Evolutionary conservation across 2,797 vertebrate genomes (phyloP), one percentile per base, ranked within the genome.

Genomic region (Notolabrus celidotus): DNA sequence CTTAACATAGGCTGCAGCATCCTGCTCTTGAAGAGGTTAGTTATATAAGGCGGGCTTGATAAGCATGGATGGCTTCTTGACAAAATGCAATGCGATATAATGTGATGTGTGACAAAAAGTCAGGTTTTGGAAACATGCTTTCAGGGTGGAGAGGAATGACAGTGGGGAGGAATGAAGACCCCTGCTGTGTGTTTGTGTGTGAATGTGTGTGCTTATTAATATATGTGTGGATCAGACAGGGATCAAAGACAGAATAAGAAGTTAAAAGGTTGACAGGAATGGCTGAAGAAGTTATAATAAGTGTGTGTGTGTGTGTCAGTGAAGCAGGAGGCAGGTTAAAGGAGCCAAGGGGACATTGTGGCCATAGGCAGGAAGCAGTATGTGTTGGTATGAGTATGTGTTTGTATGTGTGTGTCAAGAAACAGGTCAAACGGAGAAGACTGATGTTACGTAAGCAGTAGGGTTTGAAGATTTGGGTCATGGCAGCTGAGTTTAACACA

Each of bases 21-120:
- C 31, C 68, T 67, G 62, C 38, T 76, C 31, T 59, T 71, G 65
- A 80, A 41, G 71, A 68, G 62, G 75, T 75, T 77, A 63, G 80
- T 89, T 88, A 88, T 39, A 68, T 89, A 90, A 91, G 75, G 52
- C 16, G 0, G 33, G 25, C 60, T 75, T 60, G 66, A 82, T 81
- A 82, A 84, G 83, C 85, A 80, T 79, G 86, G 82, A 29, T 86
- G 86, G 88, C 43, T 85, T 83, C 71, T 74, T 86, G 80, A 88
- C 69, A 65, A 83, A 86, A 89, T 90, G 69, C 70, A 87, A 90
- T 84, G 77, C 85, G 83, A 88, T 89, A 80, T 85, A 88, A 88
- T 87, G 83, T 85, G 85, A 84, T 82, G 80, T 89, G 83, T 86
- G 90, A 88, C 76, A 83, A 87, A 87, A 86, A 83, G 68, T 68